A percentile compares a stretch with the other conserved stretches of the same genome.
phyloP scores from a whole-genome alignment of 1,140 invertebrate genomes.

The Pseudomyrmex cubaensis region DNA sequence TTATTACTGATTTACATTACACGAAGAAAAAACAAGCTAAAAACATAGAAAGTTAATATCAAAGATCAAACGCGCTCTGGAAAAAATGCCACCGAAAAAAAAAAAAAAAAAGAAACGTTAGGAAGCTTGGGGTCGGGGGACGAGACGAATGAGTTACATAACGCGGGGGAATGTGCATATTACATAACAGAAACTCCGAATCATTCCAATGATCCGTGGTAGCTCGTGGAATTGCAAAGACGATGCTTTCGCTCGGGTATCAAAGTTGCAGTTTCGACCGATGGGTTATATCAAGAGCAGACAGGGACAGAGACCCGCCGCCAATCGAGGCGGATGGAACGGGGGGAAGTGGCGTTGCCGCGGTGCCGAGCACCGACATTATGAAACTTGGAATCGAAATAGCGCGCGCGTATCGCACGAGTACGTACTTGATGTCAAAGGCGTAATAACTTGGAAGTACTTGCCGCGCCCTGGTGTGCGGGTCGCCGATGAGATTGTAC shows the following conservation, averaged over 20 bases:
- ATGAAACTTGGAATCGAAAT: constrained; percentile 76
- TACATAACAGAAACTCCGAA: not conserved
- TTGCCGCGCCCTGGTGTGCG: constrained; percentile 18
- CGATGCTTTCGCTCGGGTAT: not conserved
- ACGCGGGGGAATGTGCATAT: not conserved
- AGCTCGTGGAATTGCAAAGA: not conserved
- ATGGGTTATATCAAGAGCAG: constrained; percentile 20
- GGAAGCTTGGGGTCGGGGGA: too few species aligned
- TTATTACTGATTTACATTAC: too few species aligned
- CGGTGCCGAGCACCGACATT: constrained; percentile 51
- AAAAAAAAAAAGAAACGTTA: too few species aligned
- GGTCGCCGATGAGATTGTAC: constrained; percentile 19
- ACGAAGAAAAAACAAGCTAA: too few species aligned
- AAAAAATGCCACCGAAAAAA: too few species aligned
- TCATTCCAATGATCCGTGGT: constrained; percentile 30
- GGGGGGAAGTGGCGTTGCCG: constrained; percentile 28
- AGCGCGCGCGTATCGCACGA: constrained; percentile 45
- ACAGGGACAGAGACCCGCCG: not conserved
- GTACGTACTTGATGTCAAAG: constrained; percentile 75
- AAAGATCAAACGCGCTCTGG: too few species aligned
- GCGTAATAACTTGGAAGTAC: constrained; percentile 77
- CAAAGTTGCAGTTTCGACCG: constrained; percentile 41
- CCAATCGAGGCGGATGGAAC: constrained; percentile 39
- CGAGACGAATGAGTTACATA: too few species aligned
- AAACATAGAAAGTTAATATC: too few species aligned